phyloP scores from a whole-genome alignment of 1,140 invertebrate species.

The Oryzaephilus surinamensis region DNA sequence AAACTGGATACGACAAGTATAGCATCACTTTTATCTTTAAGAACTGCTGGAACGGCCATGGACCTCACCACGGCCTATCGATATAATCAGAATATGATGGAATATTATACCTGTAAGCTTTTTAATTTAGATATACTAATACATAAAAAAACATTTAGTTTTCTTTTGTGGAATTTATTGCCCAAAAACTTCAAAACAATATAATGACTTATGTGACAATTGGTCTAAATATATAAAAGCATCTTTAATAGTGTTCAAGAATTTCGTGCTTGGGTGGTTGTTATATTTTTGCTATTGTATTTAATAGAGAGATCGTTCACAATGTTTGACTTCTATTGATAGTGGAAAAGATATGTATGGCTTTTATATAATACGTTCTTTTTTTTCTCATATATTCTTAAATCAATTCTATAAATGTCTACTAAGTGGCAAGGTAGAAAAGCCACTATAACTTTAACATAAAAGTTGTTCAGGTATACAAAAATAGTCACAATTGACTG shows the following conservation, averaged over 20 bases:
- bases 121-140: constrained; percentile 17
- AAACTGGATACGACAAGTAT: constrained; percentile 35
- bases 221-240: not conserved
- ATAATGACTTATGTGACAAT: too few relatives aligned
- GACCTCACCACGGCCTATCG: constrained; percentile 87
- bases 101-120: constrained; percentile 97
- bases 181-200: too few relatives aligned
- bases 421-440: not conserved
- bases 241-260: not conserved
- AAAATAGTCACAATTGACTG: constrained; percentile 10
- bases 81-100: constrained; percentile 98
- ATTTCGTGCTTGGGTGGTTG: too few relatives aligned
- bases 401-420: not conserved
- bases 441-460: constrained; percentile 9
- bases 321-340: not conserved
- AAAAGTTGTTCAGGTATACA: constrained; percentile 11
- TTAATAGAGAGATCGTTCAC: too few relatives aligned
- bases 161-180: too few relatives aligned
- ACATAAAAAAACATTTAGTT: too few relatives aligned
- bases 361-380: too few relatives aligned
- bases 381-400: not conserved
- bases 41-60: constrained; percentile 44
- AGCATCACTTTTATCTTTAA: constrained; percentile 30
- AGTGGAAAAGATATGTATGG: too few relatives aligned
- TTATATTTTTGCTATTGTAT: too few relatives aligned